Conservation (phyloP, 2,113 vertebrate genomes). For the Megalops atlanticus region DNA sequence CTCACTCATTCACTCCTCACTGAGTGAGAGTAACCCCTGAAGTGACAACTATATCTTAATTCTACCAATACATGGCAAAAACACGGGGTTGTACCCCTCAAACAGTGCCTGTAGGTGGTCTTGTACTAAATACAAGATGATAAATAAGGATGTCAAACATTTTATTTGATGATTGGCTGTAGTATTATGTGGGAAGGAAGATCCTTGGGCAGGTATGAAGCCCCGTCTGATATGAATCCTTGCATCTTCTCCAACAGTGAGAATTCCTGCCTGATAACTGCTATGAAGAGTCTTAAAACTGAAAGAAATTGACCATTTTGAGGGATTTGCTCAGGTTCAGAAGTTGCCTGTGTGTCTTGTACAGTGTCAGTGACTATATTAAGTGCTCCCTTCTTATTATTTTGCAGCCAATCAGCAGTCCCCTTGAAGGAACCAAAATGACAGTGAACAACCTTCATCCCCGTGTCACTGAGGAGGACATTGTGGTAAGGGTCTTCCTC, state of each 20-base stretch:
- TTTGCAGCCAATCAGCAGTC: slow-evolving; percentile 82
- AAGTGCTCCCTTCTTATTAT: neutral
- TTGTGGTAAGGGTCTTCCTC: slow-evolving; percentile 82
- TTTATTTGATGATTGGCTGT: too few relatives aligned
- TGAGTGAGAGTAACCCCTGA: too few relatives aligned
- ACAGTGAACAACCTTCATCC: slow-evolving; percentile 96
- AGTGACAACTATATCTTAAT: too few relatives aligned
- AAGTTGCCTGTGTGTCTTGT: neutral
- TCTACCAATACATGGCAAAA: too few relatives aligned
- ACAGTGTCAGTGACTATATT: neutral
- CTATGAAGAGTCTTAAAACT: neutral
- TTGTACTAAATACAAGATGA: too few relatives aligned
- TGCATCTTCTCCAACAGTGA: too few relatives aligned
- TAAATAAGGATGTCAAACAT: too few relatives aligned
- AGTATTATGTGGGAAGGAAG: too few relatives aligned
- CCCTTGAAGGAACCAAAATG: slow-evolving; percentile 97
- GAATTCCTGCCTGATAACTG: neutral
- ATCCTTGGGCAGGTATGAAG: neutral
- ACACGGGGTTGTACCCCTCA: neutral
- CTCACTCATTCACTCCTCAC: too few relatives aligned
- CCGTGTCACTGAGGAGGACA: slow-evolving; percentile 97
- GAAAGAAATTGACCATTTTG: neutral
- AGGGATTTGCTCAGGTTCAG: neutral
- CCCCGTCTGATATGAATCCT: too few relatives aligned
- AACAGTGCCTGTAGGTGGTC: too few relatives aligned